Conservation (phyloP, 2,797 vertebrate genomes). For the Percopsis omiscomaycus region DNA sequence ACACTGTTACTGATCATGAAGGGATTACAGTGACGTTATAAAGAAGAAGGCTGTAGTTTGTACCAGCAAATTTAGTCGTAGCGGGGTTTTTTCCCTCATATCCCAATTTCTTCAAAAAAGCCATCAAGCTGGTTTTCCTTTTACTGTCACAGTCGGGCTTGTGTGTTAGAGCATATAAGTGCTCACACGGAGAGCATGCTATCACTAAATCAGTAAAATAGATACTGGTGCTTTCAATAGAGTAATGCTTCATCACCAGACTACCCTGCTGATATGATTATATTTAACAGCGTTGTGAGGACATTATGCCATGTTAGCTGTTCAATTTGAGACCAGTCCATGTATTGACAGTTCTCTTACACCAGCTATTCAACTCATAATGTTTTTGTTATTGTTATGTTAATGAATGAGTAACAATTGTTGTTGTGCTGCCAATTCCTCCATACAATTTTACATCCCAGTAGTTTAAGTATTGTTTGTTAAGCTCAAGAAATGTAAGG, state of each 20-base stretch:
- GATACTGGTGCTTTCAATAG: slow-evolving; percentile 19
- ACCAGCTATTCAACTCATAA: slow-evolving; percentile 1
- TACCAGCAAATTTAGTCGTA: slow-evolving; percentile 26
- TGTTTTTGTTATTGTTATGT: too few species aligned
- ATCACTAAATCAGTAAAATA: slow-evolving; percentile 35
- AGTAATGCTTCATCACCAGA: slow-evolving; percentile 20
- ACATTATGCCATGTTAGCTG: slow-evolving; percentile 33
- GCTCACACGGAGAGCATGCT: slow-evolving; percentile 21
- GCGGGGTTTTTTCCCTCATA: neutral
- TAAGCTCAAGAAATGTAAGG: too few species aligned
- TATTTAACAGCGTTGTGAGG: slow-evolving; percentile 25
- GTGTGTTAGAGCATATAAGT: slow-evolving; percentile 25
- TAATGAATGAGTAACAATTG: too few species aligned
- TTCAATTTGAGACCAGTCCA: slow-evolving; percentile 28
- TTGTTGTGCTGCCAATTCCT: too few species aligned
- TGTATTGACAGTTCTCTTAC: slow-evolving; percentile 20
- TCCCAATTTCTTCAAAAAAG: neutral
- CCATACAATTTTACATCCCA: too few species aligned
- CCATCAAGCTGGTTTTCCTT: slow-evolving; percentile 20
- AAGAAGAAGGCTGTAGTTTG: slow-evolving; percentile 38
- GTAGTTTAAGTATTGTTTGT: too few species aligned
- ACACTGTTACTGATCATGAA: slow-evolving; percentile 61
- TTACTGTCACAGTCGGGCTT: slow-evolving; percentile 15
- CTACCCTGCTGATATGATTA: slow-evolving; percentile 32
- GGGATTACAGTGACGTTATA: slow-evolving; percentile 65